Percentiles rank a stretch among this genome's conserved stretches.
Conservation (phyloP, 2,888 invertebrate species). For the Neuroscelio doddi region DNA sequence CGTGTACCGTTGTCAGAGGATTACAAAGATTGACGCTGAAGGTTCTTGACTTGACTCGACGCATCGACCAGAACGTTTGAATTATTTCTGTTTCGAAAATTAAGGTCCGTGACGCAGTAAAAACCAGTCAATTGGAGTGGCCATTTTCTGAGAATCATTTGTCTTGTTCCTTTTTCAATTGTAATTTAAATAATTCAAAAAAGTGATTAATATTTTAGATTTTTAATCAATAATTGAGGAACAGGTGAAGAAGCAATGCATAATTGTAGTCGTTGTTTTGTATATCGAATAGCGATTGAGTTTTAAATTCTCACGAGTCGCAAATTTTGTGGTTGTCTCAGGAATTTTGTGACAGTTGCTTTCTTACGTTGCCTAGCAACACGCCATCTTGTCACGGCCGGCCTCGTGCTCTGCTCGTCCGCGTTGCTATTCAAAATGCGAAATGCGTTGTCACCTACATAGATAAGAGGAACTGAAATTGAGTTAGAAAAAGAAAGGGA, state of each 20-base stretch:
- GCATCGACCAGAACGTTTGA: conserved; percentile 22
- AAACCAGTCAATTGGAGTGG: too few relatives aligned
- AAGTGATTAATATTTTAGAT: too few relatives aligned
- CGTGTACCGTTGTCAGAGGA: not conserved
- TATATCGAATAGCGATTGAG: too few relatives aligned
- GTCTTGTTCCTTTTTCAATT: too few relatives aligned
- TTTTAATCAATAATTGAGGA: too few relatives aligned
- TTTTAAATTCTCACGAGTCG: conserved; percentile 11
- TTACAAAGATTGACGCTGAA: not conserved
- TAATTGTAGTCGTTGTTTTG: too few relatives aligned
- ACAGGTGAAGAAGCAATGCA: not conserved
- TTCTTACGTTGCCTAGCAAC: conserved; percentile 63
- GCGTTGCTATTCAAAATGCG: conserved; percentile 26
- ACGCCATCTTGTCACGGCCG: conserved; percentile 68
- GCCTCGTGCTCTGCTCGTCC: conserved; percentile 17
- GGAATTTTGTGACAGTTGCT: conserved; percentile 33
- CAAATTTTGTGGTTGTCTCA: conserved; percentile 31
- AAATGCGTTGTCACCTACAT: conserved; percentile 24
- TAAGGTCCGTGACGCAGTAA: conserved; percentile 32
- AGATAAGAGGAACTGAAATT: conserved; percentile 15
- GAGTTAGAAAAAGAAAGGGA: too few relatives aligned
- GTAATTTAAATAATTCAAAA: too few relatives aligned
- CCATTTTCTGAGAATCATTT: too few relatives aligned
- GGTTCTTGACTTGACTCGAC: conserved; percentile 22
- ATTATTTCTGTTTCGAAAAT: conserved; percentile 33